Evolutionary conservation across 1,140 invertebrate genomes (phyloP), one percentile per base, ranked within the genome.

Genomic region (Pteromalus puparum): DNA sequence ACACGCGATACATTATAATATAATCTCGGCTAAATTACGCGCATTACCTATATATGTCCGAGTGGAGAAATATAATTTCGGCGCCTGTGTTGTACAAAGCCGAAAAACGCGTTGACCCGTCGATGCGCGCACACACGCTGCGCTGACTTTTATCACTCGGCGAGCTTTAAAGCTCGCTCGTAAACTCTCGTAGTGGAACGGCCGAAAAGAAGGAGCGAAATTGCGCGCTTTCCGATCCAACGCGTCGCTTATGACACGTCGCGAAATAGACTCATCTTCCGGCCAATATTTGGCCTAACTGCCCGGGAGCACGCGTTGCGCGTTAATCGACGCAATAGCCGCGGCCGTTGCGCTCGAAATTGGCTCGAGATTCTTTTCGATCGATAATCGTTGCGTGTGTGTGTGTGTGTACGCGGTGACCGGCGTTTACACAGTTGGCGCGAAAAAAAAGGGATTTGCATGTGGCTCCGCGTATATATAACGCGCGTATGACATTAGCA

Each of bases 241-340:
- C 67, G 67, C 61, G 18, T 67, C 24, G 28, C 12, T 13, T 4
- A 10, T 72, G 13, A 15, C 0, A 72, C 7, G 6, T 26, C 68
- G 28, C 34, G 72, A 42, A 74, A 74, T 42, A 18, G 72, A 34
- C 12, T 21, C 30, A 74, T n/a, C 15, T 74, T 42, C 15, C 34
- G 34, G 34, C 21, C 13, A 42, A 74, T 74, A 74, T n/a, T 74
- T 74, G 34, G 72, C 72, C n/a, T 42, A 42, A 74, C 26, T 74
- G 72, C 21, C 18, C 5, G 72, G 26, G 42, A 0, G 30, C 72
- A 74, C 15, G 72, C 72, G 18, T 18, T 34, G 30, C 34, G 28
- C 26, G 70, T 73, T 73, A 73, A 28, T 73, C 26, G 30, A 24
- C 68, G 68, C 24, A 24, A 12, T 30, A 21, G 24, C 26, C 3